Evolutionary conservation across 2,113 vertebrate genomes (phyloP).

Genomic region (Lipotes vexillifer): DNA sequence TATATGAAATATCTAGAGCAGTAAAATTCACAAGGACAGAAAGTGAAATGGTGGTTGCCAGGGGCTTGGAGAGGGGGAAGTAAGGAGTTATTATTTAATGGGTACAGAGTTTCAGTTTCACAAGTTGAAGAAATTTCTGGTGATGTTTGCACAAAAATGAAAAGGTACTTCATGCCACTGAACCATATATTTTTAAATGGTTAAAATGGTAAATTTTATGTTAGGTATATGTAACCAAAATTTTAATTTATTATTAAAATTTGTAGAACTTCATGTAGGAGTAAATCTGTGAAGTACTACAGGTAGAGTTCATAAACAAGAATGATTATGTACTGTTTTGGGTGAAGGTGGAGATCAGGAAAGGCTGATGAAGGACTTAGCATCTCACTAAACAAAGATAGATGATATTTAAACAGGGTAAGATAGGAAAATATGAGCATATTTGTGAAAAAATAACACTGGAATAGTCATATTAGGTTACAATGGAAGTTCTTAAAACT

Average conservation of each 20-base stretch:
- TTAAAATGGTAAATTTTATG: background rate
- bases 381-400: background rate
- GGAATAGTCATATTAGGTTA: background rate
- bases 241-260: background rate
- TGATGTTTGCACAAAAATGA: background rate
- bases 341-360: background rate
- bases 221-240: background rate
- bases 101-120: background rate
- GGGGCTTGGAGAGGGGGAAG: background rate
- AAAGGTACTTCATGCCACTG: background rate
- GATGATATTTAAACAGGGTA: background rate
- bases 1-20: background rate
- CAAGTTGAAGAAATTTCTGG: background rate
- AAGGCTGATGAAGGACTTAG: background rate
- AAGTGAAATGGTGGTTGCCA: background rate
- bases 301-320: background rate
- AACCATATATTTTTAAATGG: background rate
- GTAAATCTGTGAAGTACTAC: background rate
- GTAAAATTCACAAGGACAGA: background rate
- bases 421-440: background rate
- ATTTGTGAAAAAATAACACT: background rate
- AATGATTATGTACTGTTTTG: background rate
- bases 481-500: background rate
- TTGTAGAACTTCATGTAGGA: background rate
- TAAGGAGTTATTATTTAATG: background rate